Evolutionary conservation across 2,888 invertebrate genomes (phyloP).

Genomic region (Microplitis manilae): DNA sequence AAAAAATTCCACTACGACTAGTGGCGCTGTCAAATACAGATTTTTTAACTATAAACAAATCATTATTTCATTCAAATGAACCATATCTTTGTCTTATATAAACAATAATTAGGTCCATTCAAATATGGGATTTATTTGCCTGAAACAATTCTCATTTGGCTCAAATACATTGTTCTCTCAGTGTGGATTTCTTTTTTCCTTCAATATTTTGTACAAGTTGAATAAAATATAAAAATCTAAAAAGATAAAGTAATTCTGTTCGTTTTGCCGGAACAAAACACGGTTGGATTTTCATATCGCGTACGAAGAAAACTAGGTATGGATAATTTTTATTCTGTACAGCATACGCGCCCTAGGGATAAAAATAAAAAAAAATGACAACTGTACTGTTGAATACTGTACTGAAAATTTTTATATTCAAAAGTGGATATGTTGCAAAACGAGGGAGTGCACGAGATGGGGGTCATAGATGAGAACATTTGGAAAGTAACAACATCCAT

Average conservation of each 20-base stretch:
- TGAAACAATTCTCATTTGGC: no score
- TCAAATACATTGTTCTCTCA: no score
- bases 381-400: slow-evolving; percentile 7
- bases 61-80: no score
- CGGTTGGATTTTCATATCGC: slow-evolving; percentile 33
- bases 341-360: slow-evolving; percentile 24
- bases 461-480: slow-evolving; percentile 21
- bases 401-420: slow-evolving; percentile 40
- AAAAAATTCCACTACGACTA: no score
- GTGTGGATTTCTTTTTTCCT: neutral
- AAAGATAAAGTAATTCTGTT: neutral
- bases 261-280: neutral
- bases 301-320: slow-evolving; percentile 14
- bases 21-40: no score
- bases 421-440: slow-evolving; percentile 33
- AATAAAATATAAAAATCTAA: neutral
- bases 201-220: neutral
- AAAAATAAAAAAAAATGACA: neutral
- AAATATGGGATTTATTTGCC: no score
- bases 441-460: slow-evolving; percentile 19
- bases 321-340: slow-evolving; percentile 45
- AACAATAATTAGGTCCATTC: no score
- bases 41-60: no score
- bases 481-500: slow-evolving; percentile 22
- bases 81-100: no score